Base-by-base conservation (phyloP, 2,797 vertebrate genomes). In the Sebastes variabilis region DNA sequence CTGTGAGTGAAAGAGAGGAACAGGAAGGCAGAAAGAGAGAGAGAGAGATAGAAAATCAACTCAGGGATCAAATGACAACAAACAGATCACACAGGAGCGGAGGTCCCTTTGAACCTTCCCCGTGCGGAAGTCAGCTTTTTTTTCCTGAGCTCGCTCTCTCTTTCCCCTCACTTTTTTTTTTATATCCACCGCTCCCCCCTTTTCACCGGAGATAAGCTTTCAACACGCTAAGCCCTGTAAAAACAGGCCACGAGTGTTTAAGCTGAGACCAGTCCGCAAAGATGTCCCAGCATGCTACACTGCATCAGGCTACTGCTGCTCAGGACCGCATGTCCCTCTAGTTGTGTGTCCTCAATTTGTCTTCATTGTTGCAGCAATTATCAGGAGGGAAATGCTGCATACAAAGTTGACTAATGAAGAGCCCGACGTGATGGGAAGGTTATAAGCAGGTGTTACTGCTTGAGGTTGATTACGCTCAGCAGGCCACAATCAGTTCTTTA, bases 61-160 rank as follows among this genome's bases (percentile, higher is more conserved):
- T 82, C 72, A 4, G 80, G 85, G 91, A 90, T 94, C 90, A 89
- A 90, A 91, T 92, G 81, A 91, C 87, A 92, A 90, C 90, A 90
- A 90, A 92, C 91, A 91, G 77, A 87, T 91, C 86, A 88, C 4
- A 58, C 85, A 85, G 74, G 83, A 88, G 87, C 84, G 34, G 81
- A 89, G 80, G 75, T 90, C 80, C 16, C 89, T 94, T 92, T 93
- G 85, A 92, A 89, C 69, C 85, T 67, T 70, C 77, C 30, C 30
- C 1, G 46, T 77, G 80, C 73, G 77, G 88, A 92, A 90, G 91
- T 92, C 81, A 83, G 88, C 75, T 79, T 49, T 79, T 73, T 80
- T 56, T 24, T 52, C 73, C 75, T 76, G n/a, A 24, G 30, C 81
- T 79, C 30, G 7, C 87, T 70, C 76, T 71, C 67, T 75, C 59